Base-by-base conservation (phyloP, 1,140 invertebrate genomes). In the Solenopsis invicta region DNA sequence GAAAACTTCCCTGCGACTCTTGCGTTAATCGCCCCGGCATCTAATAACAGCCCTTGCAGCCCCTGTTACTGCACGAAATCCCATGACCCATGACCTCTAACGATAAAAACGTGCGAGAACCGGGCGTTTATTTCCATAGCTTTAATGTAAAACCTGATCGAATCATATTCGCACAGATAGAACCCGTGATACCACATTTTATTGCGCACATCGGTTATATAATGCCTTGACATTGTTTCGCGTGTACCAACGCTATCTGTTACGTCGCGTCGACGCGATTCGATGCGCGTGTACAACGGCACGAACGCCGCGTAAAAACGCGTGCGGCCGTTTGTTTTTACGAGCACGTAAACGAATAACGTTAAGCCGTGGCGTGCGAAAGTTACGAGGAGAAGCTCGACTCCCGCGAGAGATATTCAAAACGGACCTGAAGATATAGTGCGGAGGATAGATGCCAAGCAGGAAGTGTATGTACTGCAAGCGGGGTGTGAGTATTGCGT, bases 401-500 rank as follows among this genome's bases (percentile, higher is more conserved):
- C 5, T n/a, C 4, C 12, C 9, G 34, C 56, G 67, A 54, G 67
- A 54, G 18, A 52, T 29, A 84, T 75, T 84, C 77, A 67, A 45
- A 24, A 34, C 37, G 45, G 4, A 5, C 24, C 41, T 24, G 41
- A 69, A 67, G 16, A 72, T 29, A 37, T 66, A 48, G 29, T 3
- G 61, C 24, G n/a, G 48, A 41, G 50, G 4, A 34, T 21, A 8
- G 54, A 56, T 10, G 54, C n/a, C 41, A 4, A 8, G 41, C 2
- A 8, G n/a, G 74, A 45, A 61, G n/a, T 41, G 72, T 66, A 77
- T 67, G 87, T 86, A 2, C 29, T 29, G 29, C 29, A 2, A 1
- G 29, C 29, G 29, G 2, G 89, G 89, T 85, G 87, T 81, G 84
- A 89, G 89, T 29, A 69, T 76, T 50, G 75, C 88, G 74, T 91